Conservation (phyloP, 23 tunicate species). For the Phallusia fumigata region DNA sequence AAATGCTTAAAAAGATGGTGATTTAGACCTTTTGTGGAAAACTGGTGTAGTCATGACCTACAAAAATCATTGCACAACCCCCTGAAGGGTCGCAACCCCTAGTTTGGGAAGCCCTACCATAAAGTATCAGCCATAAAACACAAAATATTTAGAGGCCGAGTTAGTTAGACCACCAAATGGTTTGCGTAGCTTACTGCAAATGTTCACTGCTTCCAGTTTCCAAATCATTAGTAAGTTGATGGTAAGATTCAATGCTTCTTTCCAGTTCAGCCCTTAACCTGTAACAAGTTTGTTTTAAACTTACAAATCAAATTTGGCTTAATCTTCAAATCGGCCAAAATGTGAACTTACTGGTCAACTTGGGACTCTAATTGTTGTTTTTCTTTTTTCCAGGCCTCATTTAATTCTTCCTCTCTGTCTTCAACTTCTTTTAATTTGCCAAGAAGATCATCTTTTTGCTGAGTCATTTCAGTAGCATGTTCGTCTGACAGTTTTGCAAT, state of each 20-base stretch:
- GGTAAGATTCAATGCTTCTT: background rate
- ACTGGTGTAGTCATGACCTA: no score
- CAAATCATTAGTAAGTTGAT: conserved; percentile 21
- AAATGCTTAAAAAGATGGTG: no score
- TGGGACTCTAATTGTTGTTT: background rate
- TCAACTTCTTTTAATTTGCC: background rate
- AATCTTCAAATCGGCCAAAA: background rate
- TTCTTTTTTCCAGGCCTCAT: background rate
- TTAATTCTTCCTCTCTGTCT: background rate
- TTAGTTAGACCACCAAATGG: background rate
- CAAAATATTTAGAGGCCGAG: no score
- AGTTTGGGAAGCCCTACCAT: no score
- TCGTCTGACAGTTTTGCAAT: background rate
- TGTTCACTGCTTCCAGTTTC: conserved; percentile 35
- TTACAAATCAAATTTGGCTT: background rate
- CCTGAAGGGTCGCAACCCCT: no score
- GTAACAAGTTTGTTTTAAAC: background rate
- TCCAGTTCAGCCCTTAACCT: conserved; percentile 11
- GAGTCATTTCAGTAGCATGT: conserved; percentile 5
- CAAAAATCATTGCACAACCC: no score
- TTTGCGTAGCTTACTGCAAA: conserved; percentile 1
- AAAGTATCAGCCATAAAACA: no score
- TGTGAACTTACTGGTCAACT: background rate
- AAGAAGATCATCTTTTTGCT: conserved; percentile 9
- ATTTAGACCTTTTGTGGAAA: no score